These are phyloP conservation scores for Dorcus hopei DNA, from an alignment of 2,888 invertebrate genomes.

Conservation along the genomic window DNA sequence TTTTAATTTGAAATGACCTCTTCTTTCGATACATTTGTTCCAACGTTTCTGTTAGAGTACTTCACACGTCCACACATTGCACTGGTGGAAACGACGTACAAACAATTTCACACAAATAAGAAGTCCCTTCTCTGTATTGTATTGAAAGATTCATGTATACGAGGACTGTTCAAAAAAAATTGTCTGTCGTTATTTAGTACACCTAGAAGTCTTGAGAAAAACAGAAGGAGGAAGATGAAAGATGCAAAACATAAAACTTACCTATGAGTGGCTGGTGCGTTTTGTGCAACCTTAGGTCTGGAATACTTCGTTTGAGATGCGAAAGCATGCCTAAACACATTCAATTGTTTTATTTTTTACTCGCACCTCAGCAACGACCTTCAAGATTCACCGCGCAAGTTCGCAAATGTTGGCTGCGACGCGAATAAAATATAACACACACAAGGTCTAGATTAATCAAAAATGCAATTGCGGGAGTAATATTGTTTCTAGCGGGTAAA, in stretches of 20 bases:
- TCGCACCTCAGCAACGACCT: constrained; percentile 22
- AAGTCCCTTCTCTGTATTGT: too few relatives aligned
- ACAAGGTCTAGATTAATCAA: background rate
- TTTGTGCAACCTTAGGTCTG: constrained; percentile 77
- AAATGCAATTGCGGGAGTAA: background rate
- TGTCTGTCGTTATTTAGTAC: too few relatives aligned
- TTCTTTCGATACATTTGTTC: too few relatives aligned
- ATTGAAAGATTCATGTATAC: too few relatives aligned
- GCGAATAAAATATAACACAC: background rate
- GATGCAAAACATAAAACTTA: constrained; percentile 49
- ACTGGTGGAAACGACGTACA: too few relatives aligned
- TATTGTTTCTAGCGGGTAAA: too few relatives aligned
- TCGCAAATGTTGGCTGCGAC: background rate
- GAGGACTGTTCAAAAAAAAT: too few relatives aligned
- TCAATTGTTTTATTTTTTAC: constrained; percentile 38
- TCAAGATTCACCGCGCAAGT: too few relatives aligned
- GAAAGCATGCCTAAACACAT: constrained; percentile 78
- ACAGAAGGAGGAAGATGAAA: background rate
- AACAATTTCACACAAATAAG: too few relatives aligned
- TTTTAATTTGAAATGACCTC: too few relatives aligned
- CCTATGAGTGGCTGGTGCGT: constrained; percentile 74
- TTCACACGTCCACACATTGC: too few relatives aligned
- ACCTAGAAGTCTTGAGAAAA: background rate
- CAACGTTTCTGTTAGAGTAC: too few relatives aligned
- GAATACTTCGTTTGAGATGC: constrained; percentile 85